A percentile compares a stretch with the other conserved stretches of the same genome.
phyloP scores from a whole-genome alignment of 2,113 vertebrate species.

The Rutilus rutilus region DNA sequence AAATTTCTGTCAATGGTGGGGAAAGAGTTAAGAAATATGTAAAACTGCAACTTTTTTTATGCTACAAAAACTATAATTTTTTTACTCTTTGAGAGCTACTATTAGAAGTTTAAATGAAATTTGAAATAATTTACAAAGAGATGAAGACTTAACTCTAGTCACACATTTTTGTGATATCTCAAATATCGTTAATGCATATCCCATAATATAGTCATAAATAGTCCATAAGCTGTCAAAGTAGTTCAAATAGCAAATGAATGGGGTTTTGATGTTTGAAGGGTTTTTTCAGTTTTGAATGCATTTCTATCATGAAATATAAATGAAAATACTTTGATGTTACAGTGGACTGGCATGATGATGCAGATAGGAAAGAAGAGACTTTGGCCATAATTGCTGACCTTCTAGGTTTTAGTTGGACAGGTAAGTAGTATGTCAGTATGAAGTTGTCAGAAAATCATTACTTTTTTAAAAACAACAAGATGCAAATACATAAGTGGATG shows the following conservation, averaged over 20 bases:
- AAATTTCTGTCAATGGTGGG: too few species aligned
- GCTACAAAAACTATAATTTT: too few species aligned
- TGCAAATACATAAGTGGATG: neutral
- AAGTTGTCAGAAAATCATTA: neutral
- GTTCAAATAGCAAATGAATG: neutral
- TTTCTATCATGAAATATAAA: neutral
- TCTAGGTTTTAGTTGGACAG: constrained; percentile 99
- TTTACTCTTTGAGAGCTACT: neutral
- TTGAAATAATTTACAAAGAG: neutral
- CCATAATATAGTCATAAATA: neutral
- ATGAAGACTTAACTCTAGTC: neutral
- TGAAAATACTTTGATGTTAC: constrained; percentile 64
- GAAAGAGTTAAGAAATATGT: neutral
- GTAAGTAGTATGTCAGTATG: constrained; percentile 70
- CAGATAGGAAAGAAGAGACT: constrained; percentile 89
- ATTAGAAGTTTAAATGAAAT: neutral
- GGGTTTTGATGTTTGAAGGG: neutral
- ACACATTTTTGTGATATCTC: neutral
- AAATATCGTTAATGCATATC: neutral
- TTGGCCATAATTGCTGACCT: constrained; percentile 94
- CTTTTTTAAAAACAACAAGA: neutral
- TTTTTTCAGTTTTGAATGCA: neutral
- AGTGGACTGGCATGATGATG: constrained; percentile 89
- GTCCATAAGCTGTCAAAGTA: neutral
- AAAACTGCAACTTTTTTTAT: neutral